Evolutionary conservation across 1,140 invertebrate species (phyloP), one percentile per base, ranked within the genome.

Genomic region (Diachasma alloeum): DNA sequence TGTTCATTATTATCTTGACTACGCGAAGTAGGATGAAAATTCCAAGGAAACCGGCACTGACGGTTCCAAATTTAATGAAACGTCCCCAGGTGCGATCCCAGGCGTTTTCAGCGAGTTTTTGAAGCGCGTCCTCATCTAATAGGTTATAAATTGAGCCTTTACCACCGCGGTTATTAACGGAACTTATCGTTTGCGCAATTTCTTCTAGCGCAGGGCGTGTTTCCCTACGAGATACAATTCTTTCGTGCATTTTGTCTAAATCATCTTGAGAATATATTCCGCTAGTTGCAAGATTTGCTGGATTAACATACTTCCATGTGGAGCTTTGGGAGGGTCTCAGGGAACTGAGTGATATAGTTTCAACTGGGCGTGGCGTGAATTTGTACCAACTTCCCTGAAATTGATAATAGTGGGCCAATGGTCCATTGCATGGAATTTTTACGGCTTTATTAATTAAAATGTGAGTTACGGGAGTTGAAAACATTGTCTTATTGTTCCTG

Each of bases 381-480:
- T n/a, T n/a, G n/a, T n/a, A n/a, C n/a, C n/a, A n/a, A n/a, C n/a
- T n/a, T n/a, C n/a, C n/a, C n/a, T n/a, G n/a, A n/a, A n/a, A n/a
- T n/a, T n/a, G n/a, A n/a, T n/a, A n/a, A n/a, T n/a, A n/a, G n/a
- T n/a, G n/a, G n/a, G n/a, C n/a, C n/a, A n/a, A n/a, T n/a, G n/a
- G n/a, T n/a, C n/a, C n/a, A n/a, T n/a, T n/a, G n/a, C n/a, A n/a
- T n/a, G n/a, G n/a, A n/a, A n/a, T n/a, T 74, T 48, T 13, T 11
- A n/a, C n/a, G 10, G 44, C n/a, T 11, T 48, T 48, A 9, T 37
- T 37, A 9, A 59, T 19, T 10, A 76, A 44, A 44, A 81, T 79
- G 15, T 75, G 75, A 0, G 69, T 81, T n/a, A 31, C 11, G 0
- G 78, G 76, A 10, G 76, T 77, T 3, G 80, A 10, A 13, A 76